A percentile compares a stretch with the other conserved stretches of the same genome.
These are phyloP conservation scores for Drosophila stalkeri DNA, from an alignment of 2,888 invertebrate genomes.

Conservation along the genomic window DNA sequence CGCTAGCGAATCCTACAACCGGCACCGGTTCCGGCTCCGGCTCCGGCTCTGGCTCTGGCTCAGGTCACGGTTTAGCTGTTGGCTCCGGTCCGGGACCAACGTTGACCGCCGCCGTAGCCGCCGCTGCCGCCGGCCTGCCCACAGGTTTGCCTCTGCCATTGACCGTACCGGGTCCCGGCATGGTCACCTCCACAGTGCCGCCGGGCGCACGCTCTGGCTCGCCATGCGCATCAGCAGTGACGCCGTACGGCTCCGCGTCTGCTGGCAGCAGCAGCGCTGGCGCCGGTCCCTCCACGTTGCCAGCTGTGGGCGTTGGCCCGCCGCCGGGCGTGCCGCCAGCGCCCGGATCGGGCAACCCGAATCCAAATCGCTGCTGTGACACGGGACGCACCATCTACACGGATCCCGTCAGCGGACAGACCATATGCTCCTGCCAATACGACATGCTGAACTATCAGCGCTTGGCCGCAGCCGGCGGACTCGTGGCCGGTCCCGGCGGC, in stretches of 20 bases:
- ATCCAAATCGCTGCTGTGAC: conserved; percentile 91
- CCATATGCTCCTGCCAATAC: conserved; percentile 95
- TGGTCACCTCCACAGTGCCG: conserved; percentile 86
- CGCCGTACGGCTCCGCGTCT: conserved; percentile 83
- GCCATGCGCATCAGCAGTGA: conserved; percentile 85
- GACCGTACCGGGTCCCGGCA: conserved; percentile 49
- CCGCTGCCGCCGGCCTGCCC: conserved; percentile 72
- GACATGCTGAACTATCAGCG: conserved; percentile 93
- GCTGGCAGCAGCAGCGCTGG: conserved; percentile 64
- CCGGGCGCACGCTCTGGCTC: conserved; percentile 86
- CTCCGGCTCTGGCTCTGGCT: conserved; percentile 20
- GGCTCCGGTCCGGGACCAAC: conserved; percentile 53
- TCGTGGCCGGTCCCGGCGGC: conserved; percentile 87
- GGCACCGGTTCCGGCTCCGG: conserved; percentile 48
- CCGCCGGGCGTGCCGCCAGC: conserved; percentile 86
- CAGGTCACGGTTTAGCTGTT: conserved; percentile 13
- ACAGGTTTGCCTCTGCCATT: conserved; percentile 41
- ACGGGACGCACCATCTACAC: conserved; percentile 96
- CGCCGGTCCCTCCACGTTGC: conserved; percentile 76
- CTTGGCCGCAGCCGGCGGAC: conserved; percentile 87
- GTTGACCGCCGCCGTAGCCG: conserved; percentile 74
- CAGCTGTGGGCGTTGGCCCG: conserved; percentile 61
- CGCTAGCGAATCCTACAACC: conserved; percentile 69
- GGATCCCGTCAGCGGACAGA: conserved; percentile 95
- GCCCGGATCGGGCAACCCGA: conserved; percentile 82